These are phyloP conservation scores for Corythaixoides concolor DNA, from an alignment of 2,113 vertebrate species.

Conservation along the genomic window DNA sequence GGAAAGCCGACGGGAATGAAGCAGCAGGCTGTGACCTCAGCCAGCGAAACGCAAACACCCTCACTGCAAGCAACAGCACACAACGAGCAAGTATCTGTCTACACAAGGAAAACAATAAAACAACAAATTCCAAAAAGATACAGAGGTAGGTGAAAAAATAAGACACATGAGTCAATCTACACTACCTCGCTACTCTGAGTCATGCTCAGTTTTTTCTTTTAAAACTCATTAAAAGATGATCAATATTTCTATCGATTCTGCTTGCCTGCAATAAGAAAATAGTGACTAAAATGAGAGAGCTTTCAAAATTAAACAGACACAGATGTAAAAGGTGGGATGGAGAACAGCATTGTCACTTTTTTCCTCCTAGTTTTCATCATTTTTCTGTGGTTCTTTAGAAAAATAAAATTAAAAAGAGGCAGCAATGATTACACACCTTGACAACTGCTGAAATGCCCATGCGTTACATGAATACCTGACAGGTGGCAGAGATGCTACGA, in stretches of 20 bases:
- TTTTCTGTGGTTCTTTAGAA: neutral
- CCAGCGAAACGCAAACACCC: accelerated
- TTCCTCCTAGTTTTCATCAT: neutral
- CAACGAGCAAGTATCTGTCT: accelerated
- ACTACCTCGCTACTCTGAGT: neutral
- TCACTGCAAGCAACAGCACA: neutral
- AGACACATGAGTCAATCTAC: neutral
- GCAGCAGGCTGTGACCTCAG: neutral
- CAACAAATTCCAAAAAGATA: neutral
- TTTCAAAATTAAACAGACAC: neutral
- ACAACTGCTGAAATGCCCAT: accelerated
- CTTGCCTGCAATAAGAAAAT: neutral
- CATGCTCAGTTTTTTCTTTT: accelerated
- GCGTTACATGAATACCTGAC: neutral
- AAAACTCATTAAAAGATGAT: neutral
- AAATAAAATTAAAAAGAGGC: neutral
- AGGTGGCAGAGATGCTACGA: neutral
- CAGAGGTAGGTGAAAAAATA: neutral
- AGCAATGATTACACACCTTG: neutral
- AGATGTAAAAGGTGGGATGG: neutral
- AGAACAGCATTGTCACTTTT: neutral
- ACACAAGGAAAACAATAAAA: accelerated
- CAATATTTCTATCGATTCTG: neutral
- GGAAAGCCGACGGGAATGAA: neutral
- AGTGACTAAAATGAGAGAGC: neutral